Conservation (phyloP, 2,797 vertebrate genomes). For the Artibeus lituratus region DNA sequence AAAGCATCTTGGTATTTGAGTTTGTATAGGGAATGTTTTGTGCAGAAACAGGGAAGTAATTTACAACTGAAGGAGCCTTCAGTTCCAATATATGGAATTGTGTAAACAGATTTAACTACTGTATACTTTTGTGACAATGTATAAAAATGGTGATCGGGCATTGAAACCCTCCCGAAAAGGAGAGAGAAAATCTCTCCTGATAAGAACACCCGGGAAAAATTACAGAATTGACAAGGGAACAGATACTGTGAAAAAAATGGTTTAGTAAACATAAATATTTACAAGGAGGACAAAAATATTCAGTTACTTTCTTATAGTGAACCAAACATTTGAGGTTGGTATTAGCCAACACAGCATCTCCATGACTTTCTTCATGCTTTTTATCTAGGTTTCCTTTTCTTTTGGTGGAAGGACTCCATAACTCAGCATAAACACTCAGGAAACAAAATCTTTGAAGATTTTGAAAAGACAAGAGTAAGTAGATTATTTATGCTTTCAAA, state of each 20-base stretch:
- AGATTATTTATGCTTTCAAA: slow-evolving; percentile 33
- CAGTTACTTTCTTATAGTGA: neutral
- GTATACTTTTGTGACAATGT: neutral
- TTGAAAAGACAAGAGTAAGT: slow-evolving; percentile 47
- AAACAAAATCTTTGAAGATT: neutral
- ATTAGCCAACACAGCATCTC: neutral
- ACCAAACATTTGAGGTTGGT: neutral
- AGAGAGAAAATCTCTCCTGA: neutral
- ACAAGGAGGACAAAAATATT: neutral
- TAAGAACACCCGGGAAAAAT: neutral
- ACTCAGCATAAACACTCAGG: neutral
- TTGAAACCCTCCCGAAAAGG: neutral
- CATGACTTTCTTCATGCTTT: neutral
- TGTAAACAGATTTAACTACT: slow-evolving; percentile 16
- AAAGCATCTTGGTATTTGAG: neutral
- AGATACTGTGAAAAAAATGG: neutral
- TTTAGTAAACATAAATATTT: neutral
- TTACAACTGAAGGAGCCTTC: neutral
- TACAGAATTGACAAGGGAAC: neutral
- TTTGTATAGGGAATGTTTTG: neutral
- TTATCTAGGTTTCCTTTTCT: neutral
- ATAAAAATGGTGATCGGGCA: neutral
- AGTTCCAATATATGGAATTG: neutral
- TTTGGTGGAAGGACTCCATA: neutral
- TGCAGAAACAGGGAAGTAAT: slow-evolving; percentile 8